A percentile compares a stretch with the other conserved stretches of the same genome.
phyloP scores from a whole-genome alignment of 2,888 invertebrate species.

The Heteromurus nitidus region DNA sequence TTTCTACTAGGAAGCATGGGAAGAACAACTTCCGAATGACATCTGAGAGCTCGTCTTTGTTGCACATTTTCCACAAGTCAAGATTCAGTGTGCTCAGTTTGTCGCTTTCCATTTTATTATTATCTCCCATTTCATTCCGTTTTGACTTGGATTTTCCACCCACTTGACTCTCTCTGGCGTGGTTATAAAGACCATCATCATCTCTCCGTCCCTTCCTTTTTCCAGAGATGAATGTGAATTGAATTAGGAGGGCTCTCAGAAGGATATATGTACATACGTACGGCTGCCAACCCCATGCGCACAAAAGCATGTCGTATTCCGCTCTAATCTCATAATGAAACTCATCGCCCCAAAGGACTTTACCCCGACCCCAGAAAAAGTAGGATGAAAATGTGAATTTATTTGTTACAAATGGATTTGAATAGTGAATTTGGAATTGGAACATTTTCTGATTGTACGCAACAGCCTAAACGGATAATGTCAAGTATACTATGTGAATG shows the following conservation, averaged over 20 bases:
- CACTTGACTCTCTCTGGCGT: constrained; percentile 37
- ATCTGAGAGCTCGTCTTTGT: constrained; percentile 38
- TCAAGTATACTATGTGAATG: no score
- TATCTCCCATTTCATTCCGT: constrained; percentile 43
- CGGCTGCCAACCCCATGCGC: no score
- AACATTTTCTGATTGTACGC: no score
- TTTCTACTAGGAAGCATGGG: constrained; percentile 7
- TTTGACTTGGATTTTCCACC: constrained; percentile 50
- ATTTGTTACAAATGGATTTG: constrained; percentile 7
- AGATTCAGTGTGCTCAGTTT: constrained; percentile 22
- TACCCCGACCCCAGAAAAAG: constrained; percentile 13
- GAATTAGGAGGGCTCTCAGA: no score
- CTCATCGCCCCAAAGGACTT: constrained; percentile 33
- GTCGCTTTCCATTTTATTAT: constrained; percentile 43
- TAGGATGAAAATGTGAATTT: constrained; percentile 24
- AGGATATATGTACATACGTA: no score
- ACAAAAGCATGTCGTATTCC: no score
- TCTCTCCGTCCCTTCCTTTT: constrained; percentile 20
- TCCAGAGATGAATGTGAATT: no score
- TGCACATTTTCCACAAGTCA: constrained; percentile 46
- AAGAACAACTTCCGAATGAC: constrained; percentile 31
- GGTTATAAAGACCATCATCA: no score
- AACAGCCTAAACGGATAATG: no score
- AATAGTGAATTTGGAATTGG: background rate
- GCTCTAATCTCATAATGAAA: constrained; percentile 31